Conservation (phyloP, 2,113 vertebrate genomes). For the Embiotoca jacksoni region DNA sequence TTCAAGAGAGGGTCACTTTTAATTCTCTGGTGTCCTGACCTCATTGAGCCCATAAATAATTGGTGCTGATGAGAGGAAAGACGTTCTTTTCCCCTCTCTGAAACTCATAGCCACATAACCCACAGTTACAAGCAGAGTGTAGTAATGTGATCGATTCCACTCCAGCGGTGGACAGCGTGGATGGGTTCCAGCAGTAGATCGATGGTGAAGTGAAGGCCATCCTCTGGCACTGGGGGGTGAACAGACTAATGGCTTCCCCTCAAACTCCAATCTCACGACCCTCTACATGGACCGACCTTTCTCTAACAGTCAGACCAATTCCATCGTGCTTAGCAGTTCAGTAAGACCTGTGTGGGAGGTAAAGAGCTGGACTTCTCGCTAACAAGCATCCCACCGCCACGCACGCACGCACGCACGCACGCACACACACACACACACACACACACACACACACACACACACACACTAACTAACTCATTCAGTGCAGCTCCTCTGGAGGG, state of each 20-base stretch:
- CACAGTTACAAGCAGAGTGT: slow-evolving; percentile 51
- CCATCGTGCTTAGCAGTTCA: slow-evolving; percentile 15
- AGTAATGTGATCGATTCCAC: slow-evolving; percentile 69
- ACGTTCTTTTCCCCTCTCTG: slow-evolving; percentile 13
- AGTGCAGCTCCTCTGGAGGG: neutral
- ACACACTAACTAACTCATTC: neutral
- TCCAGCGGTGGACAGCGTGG: slow-evolving; percentile 36
- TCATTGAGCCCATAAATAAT: slow-evolving; percentile 47
- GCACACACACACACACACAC: neutral
- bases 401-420: neutral
- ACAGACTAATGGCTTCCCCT: slow-evolving; percentile 77
- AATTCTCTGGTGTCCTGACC: slow-evolving; percentile 38
- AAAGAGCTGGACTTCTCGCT: slow-evolving; percentile 28
- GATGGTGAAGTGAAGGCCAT: slow-evolving; percentile 53
- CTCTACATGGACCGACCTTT: slow-evolving; percentile 48
- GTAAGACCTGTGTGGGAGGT: slow-evolving; percentile 25
- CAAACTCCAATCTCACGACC: slow-evolving; percentile 64
- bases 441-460: slow-evolving; percentile 3
- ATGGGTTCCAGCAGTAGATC: slow-evolving; percentile 61
- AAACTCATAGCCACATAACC: neutral
- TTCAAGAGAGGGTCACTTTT: slow-evolving; percentile 16
- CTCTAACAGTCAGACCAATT: slow-evolving; percentile 35
- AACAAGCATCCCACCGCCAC: slow-evolving; percentile 45
- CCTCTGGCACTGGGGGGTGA: slow-evolving; percentile 60
- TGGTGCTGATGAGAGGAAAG: slow-evolving; percentile 51